Evolutionary conservation across 2,888 invertebrate species (phyloP), one percentile per base, ranked within the genome.

Genomic region (Eristalis tenax): DNA sequence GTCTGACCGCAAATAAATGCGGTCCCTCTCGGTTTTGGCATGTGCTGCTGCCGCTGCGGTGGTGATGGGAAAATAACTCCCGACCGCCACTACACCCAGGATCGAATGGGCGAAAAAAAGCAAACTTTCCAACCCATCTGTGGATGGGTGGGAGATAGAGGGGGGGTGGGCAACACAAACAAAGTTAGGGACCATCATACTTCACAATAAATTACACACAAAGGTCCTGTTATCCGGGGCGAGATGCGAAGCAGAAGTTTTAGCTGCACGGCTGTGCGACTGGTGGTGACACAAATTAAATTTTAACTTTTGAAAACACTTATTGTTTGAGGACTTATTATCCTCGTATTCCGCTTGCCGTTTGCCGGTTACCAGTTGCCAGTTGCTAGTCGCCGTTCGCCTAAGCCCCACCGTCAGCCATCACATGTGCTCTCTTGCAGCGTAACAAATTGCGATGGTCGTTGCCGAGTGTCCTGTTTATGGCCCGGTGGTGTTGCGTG

Each of bases 231-330:
- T 10, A 32, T 28, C 38, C 13, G 57, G 11, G 38, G 73, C 50
- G 66, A 40, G 61, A 28, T 35, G 69, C 64, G 83, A 83, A 56
- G 70, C 38, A 69, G 74, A 87, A 83, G 71, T 83, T 87, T 83
- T 80, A 68, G 74, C 64, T 35, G 73, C 81, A 81, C 76, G 76
- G 75, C 70, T 76, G 74, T 81, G 71, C 73, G 81, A 71, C 83
- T 83, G 86, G 68, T 76, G 75, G 83, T 79, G 87, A 87, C 87
- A 87, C 76, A 79, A 87, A 87, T 87, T 87, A 87, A 80, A 87
- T 87, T 83, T 87, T 76, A 87, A 87, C 87, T 83, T 87, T 87
- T 87, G 28, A 87, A 83, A 87, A 79, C 83, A 76, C 83, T 87
- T 73, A 80, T 87, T 83, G 87, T 87, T 87, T 83, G 75, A 83